These are phyloP conservation scores for Pogoniulus pusillus DNA, from an alignment of 2,797 vertebrate species.

Conservation along the genomic window DNA sequence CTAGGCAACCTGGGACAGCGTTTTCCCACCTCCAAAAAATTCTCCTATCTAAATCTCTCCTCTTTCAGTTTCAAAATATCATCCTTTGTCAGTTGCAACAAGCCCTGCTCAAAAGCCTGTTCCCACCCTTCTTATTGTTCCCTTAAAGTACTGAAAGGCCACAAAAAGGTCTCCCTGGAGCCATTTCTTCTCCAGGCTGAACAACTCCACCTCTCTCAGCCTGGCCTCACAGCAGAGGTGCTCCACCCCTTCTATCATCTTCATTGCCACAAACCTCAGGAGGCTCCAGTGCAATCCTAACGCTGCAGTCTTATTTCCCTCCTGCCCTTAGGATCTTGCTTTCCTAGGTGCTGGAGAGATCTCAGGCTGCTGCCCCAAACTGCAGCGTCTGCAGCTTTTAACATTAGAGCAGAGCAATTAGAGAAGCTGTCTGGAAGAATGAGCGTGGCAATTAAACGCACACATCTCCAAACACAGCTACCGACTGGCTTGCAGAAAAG, in stretches of 20 bases:
- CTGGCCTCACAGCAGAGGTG: background rate
- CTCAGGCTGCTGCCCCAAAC: background rate
- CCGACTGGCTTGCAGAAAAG: background rate
- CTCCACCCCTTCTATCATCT: background rate
- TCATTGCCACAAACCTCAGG: background rate
- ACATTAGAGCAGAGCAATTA: background rate
- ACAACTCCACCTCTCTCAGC: background rate
- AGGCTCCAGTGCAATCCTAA: background rate
- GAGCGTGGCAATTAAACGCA: background rate
- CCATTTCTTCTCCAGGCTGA: background rate
- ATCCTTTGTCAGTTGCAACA: background rate
- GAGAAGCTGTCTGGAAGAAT: constrained; percentile 10
- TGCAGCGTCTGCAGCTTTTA: constrained; percentile 6
- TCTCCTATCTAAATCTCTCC: background rate
- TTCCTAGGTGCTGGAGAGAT: background rate
- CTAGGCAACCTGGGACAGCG: background rate
- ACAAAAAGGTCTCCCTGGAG: background rate
- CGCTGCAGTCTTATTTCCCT: background rate
- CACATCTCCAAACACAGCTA: background rate
- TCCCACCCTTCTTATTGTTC: background rate
- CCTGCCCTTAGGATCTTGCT: background rate
- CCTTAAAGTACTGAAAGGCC: background rate
- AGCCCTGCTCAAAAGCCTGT: background rate
- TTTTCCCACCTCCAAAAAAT: background rate
- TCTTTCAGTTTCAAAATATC: background rate